Conservation (phyloP, 2,113 vertebrate genomes). For the Microcebus ravelobensis region DNA sequence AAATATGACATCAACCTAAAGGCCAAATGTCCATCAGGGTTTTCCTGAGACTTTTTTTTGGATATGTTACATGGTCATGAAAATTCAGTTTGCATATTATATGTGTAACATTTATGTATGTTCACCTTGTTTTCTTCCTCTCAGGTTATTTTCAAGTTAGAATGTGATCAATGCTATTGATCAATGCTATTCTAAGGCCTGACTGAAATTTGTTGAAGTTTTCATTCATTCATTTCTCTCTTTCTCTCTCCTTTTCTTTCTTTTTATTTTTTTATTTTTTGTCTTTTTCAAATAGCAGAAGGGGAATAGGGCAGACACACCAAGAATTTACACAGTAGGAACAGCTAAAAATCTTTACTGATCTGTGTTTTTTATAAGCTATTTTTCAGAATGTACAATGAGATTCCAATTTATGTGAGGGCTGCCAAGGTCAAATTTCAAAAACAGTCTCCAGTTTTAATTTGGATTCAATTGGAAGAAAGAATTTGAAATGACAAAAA, state of each 20-base stretch:
- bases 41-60: neutral
- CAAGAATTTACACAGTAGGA: neutral
- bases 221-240: neutral
- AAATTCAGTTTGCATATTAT: neutral
- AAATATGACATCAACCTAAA: neutral
- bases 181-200: neutral
- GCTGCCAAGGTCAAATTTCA: conserved; percentile 15
- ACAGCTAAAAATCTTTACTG: neutral
- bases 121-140: neutral
- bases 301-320: neutral
- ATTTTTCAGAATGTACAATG: neutral
- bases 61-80: neutral
- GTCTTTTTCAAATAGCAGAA: neutral
- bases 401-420: neutral
- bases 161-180: neutral
- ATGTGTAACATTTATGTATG: neutral
- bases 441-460: neutral
- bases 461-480: neutral
- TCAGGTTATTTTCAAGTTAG: conserved; percentile 18
- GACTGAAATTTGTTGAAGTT: neutral
- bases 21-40: neutral
- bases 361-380: neutral
- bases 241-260: neutral
- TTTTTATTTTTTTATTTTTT: neutral
- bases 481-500: conserved; percentile 17